Base-by-base conservation (phyloP, 2,113 vertebrate genomes). In the Puma concolor region DNA sequence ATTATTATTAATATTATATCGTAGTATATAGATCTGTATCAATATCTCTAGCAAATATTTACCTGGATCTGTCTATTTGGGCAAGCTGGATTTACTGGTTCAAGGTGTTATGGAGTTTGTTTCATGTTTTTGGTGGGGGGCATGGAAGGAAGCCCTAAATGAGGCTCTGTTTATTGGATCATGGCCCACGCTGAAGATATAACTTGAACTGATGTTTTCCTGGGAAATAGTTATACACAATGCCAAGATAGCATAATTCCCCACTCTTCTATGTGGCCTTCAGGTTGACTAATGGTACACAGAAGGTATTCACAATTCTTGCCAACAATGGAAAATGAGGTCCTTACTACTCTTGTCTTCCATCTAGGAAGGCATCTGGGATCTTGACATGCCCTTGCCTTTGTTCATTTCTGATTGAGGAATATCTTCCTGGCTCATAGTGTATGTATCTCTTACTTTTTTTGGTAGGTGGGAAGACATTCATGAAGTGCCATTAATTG, bases 391-490 rank as follows among this genome's bases (percentile, higher is more conserved):
- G 33, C 5, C 23, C 19, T 96, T 91, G 7, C 23, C 50, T 25
- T 67, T 83, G 19, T 84, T 71, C 11, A n/a, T 89, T 89, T 92
- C 25, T 95, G 27, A 69, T 52, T 79, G 95, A 84, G 66, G 38
- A 71, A 66, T 81, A 60, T 23, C 25, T 17, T 80, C 90, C 48
- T 3, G 64, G 27, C 25, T 64, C 33, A 74, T 54, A 21, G 41
- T 87, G 82, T 50, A 57, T 76, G 4, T 74, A 66, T 76, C 60
- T 71, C 92, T 88, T 86, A 44, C 29, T 95, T 96, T 79, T 93
- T 92, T 93, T 36, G 86, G 29, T n/a, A 66, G 38, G 11, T 31
- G 5, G 38, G 64, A 48, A 71, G 19, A 2, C 25, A 9, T 21
- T 52, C 63, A 90, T 1, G 12, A 66, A 82, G 48, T 92, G 19